These are phyloP conservation scores for Coleophora deauratella DNA, from an alignment of 2,888 invertebrate genomes.

Conservation along the genomic window DNA sequence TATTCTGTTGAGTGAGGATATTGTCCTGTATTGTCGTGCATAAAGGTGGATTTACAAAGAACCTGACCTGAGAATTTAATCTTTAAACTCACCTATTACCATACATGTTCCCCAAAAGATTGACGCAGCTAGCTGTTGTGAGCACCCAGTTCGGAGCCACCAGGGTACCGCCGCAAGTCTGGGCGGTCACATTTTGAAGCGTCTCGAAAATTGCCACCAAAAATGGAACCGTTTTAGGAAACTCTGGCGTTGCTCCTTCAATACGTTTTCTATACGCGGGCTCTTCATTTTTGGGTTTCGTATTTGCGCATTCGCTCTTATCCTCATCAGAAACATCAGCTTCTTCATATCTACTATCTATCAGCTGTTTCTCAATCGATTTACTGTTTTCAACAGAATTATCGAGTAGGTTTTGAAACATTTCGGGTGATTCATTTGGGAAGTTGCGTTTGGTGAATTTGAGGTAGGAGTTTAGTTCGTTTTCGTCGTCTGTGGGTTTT, in stretches of 20 bases:
- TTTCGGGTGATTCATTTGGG: background rate
- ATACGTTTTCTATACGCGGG: too few relatives aligned
- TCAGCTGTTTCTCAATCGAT: too few relatives aligned
- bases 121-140: slow-evolving; percentile 33
- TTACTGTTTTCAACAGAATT: background rate
- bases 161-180: slow-evolving; percentile 38
- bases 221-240: slow-evolving; percentile 23
- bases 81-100: slow-evolving; percentile 16
- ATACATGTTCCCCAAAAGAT: slow-evolving; percentile 24
- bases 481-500: too few relatives aligned
- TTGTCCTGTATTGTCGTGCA: too few relatives aligned
- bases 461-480: too few relatives aligned
- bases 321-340: background rate
- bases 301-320: background rate
- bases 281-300: background rate
- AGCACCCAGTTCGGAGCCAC: slow-evolving; percentile 32
- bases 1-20: too few relatives aligned
- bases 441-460: too few relatives aligned
- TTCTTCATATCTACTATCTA: background rate
- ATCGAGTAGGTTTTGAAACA: background rate
- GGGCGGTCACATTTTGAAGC: slow-evolving; percentile 35
- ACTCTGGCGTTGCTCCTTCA: background rate
- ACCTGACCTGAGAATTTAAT: too few relatives aligned
- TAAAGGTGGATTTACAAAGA: too few relatives aligned
- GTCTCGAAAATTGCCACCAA: slow-evolving; percentile 43